Base-by-base conservation (phyloP, 1,140 invertebrate genomes). In the Stenopsyche tienmushanensis region DNA sequence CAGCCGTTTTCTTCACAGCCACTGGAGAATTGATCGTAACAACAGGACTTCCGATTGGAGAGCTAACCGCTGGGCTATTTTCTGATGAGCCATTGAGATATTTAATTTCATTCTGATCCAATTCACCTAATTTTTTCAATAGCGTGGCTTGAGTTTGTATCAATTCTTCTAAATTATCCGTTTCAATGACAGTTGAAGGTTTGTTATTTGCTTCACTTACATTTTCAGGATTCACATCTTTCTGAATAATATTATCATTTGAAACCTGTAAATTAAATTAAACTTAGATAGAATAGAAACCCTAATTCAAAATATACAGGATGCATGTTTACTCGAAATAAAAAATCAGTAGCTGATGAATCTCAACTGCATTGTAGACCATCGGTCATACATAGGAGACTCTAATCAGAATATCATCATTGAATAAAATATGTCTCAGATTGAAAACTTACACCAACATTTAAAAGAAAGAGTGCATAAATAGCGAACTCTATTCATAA, bases 361-460 rank as follows among this genome's bases (percentile, higher is more conserved):
- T 69, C 67, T 65, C 54, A 49, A 59, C 25, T 20, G 26, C 3
- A 39, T n/a, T n/a, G n/a, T n/a, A n/a, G n/a, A n/a, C n/a, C n/a
- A n/a, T n/a, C n/a, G n/a, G n/a, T 39, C 23, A 53, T 26, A 25
- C 15, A 18, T 15, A 18, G 24, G 57, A 60, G 42, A 60, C 57
- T 60, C 29, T 60, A 60, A 25, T 26, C 45, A 62, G 64, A 21
- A 55, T 59, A 52, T 66, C 67, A 65, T 66, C 67, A 69, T 64
- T 25, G 23, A 55, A 24, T 10, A 29, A 49, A 17, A 54, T 17
- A 58, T 50, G 55, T 62, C 62, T 70, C 68, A 70, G 68, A 70
- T 70, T 70, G 68, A 70, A 70, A 70, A 70, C 68, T 70, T 70
- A 62, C 10, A 41, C 64, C 59, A 63, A 66, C 67, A 66, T 41